A percentile compares a stretch with the other conserved stretches of the same genome.
Evolutionary conservation across 1,140 invertebrate species (phyloP).

Genomic region (Paraescarpia echinospica): DNA sequence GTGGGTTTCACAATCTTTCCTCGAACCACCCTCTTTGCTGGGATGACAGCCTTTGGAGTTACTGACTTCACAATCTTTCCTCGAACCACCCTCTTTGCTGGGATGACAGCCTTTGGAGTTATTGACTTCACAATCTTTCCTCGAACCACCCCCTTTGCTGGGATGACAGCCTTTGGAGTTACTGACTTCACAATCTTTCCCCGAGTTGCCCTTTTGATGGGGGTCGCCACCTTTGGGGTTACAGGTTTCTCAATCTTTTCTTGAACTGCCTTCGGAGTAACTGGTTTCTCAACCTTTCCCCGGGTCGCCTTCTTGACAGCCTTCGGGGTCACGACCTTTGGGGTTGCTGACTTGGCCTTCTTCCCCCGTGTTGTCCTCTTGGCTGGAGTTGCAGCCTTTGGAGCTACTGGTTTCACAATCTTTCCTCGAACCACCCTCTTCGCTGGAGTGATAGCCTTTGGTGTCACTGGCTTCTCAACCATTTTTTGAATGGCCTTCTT

Average conservation of each 20-base stretch:
- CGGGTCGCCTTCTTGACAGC: not conserved
- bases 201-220: not conserved
- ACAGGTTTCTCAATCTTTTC: not conserved
- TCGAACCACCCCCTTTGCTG: not conserved
- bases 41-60: not conserved
- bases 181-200: not conserved
- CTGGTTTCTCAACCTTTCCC: no score
- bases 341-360: not conserved
- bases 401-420: not conserved
- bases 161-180: not conserved
- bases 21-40: not conserved
- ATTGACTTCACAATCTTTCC: not conserved
- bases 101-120: not conserved
- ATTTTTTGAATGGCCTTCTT: not conserved
- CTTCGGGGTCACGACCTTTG: not conserved
- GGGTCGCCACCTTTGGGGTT: not conserved
- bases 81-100: not conserved
- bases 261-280: not conserved
- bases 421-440: not conserved
- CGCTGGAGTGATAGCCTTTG: not conserved
- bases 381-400: not conserved
- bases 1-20: not conserved
- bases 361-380: not conserved
- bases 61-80: not conserved
- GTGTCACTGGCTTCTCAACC: not conserved